Conservation (phyloP, 2,797 vertebrate species). For the Brachyrhaphis roseni region DNA sequence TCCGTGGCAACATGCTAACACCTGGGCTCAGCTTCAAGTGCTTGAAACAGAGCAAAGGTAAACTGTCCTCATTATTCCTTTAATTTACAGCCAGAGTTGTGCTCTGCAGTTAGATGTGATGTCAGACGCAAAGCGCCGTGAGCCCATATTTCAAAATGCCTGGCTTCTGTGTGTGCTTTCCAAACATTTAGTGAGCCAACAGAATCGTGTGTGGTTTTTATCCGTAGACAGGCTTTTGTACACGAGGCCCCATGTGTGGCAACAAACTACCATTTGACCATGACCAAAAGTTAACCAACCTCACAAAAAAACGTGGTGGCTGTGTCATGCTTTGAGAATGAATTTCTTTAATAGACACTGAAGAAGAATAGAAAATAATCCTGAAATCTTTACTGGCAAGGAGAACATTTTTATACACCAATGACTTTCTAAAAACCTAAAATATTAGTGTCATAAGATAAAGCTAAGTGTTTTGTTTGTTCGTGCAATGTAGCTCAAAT, state of each 20-base stretch:
- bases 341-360: background rate
- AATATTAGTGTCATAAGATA: background rate
- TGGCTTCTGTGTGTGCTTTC: constrained; percentile 66
- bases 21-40: constrained; percentile 49
- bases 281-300: background rate
- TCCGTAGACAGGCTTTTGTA: background rate
- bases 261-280: background rate
- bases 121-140: constrained; percentile 62
- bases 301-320: background rate
- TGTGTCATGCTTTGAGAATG: background rate
- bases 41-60: constrained; percentile 36
- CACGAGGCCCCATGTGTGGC: background rate
- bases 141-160: constrained; percentile 70
- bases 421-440: background rate
- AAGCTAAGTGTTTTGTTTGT: background rate
- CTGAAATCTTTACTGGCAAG: background rate
- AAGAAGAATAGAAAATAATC: background rate
- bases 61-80: constrained; percentile 63
- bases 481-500: constrained; percentile 9
- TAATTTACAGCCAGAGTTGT: constrained; percentile 69
- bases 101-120: constrained; percentile 69
- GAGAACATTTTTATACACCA: background rate
- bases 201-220: constrained; percentile 8
- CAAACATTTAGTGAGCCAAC: constrained; percentile 54
- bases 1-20: constrained; percentile 64